Evolutionary conservation across 1,140 invertebrate species (phyloP).

Genomic region (Anadara kagoshimensis): DNA sequence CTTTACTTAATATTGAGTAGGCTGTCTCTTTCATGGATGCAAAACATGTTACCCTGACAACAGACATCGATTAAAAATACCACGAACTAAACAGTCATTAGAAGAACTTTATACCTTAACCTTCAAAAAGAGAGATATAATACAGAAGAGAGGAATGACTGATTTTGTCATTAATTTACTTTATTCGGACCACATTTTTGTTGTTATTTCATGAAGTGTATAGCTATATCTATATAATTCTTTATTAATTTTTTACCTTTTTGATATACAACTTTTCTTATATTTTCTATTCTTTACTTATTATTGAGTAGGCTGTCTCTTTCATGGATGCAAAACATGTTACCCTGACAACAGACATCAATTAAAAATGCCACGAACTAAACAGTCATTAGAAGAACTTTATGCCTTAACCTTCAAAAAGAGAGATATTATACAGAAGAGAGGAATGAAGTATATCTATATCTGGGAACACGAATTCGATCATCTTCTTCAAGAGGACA

Average conservation of each 20-base stretch:
- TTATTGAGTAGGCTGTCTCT: slow-evolving; percentile 17
- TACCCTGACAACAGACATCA: slow-evolving; percentile 7
- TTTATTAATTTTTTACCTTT: no score
- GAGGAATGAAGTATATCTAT: slow-evolving; percentile 28
- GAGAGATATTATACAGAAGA: slow-evolving; percentile 13
- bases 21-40: slow-evolving; percentile 20
- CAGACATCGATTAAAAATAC: slow-evolving; percentile 4
- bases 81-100: slow-evolving; percentile 30
- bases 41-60: slow-evolving; percentile 6
- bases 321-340: slow-evolving; percentile 18
- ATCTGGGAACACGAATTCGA: slow-evolving; percentile 51
- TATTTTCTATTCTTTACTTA: background rate
- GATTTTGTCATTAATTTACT: no score
- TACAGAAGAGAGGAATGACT: slow-evolving; percentile 23
- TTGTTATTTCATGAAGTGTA: no score
- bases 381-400: slow-evolving; percentile 34
- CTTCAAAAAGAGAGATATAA: slow-evolving; percentile 16
- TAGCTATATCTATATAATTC: no score
- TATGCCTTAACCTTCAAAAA: slow-evolving; percentile 29
- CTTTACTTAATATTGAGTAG: no score
- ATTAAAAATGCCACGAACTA: slow-evolving; percentile 12
- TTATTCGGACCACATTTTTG: no score
- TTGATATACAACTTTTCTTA: no score
- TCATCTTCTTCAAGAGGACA: slow-evolving; percentile 12
- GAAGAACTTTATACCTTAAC: slow-evolving; percentile 33